These are phyloP conservation scores for Danio albolineatus DNA, from an alignment of 2,797 vertebrate species.

Conservation along the genomic window DNA sequence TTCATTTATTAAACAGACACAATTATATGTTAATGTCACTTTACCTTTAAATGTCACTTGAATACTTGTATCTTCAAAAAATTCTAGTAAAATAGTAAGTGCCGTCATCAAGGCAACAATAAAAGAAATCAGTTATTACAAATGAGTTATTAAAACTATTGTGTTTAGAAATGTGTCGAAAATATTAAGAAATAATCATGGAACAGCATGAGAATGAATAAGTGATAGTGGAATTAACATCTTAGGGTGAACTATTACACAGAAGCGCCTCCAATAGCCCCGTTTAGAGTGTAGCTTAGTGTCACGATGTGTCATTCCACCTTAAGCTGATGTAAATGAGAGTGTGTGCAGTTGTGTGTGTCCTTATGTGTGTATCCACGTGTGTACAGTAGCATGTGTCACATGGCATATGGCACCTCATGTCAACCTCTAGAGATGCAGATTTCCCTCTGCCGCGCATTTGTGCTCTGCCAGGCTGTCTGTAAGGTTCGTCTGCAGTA, in stretches of 20 bases:
- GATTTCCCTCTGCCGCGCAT: slow-evolving; percentile 1
- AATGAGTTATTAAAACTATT: too few species aligned
- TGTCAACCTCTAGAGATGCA: slow-evolving; percentile 5
- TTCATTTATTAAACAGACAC: too few species aligned
- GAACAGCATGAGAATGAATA: neutral
- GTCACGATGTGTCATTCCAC: neutral
- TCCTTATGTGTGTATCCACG: neutral
- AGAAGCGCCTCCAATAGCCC: neutral
- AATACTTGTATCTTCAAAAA: too few species aligned
- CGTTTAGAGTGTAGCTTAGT: neutral
- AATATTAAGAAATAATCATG: too few species aligned
- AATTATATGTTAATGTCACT: too few species aligned
- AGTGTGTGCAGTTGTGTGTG: neutral
- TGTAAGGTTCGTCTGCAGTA: neutral
- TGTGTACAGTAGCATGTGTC: slow-evolving; percentile 4
- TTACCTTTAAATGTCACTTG: too few species aligned
- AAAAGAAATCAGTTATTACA: too few species aligned
- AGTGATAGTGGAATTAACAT: neutral
- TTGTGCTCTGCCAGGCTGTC: neutral
- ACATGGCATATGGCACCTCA: neutral
- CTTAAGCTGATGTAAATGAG: neutral
- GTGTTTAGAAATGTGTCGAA: too few species aligned
- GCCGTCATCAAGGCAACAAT: too few species aligned
- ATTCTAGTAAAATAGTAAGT: too few species aligned
- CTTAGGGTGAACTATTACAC: neutral